Evolutionary conservation across 2,797 vertebrate genomes (phyloP), one percentile per base, ranked within the genome.

Genomic region (Lagorchestes hirsutus): DNA sequence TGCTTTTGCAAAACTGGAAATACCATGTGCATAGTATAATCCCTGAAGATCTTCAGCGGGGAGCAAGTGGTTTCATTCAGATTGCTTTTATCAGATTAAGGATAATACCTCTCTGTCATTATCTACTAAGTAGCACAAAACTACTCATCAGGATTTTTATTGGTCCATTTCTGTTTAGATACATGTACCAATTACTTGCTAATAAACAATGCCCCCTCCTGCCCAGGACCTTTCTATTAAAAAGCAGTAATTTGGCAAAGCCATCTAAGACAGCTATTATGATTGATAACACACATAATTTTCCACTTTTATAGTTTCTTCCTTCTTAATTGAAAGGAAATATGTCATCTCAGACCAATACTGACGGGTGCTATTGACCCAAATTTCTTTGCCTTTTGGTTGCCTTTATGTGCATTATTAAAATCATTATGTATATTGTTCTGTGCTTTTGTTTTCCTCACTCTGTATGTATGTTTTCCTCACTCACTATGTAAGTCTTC

Each of bases 11-110:
- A 54, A 96, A 22, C 96, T 98, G 56, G 95, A 96, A 10, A 0
- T 95, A 91, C 56, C 92, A 31, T 99, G 98, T 94, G 90, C n/a
- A 5, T 98, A 98, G 90, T 29, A 56, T 55, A 96, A 90, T 67
- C 27, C 50, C 90, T 0, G 13, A 52, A 95, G 55, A 90, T 92
- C 31, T 62, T 91, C 56, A 82, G n/a, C 13, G 16, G 87, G 29
- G 4, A 29, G 29, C 22, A 52, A 91, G 22, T 93, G 90, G 22
- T 50, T 22, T n/a, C 14, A 40, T 74, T n/a, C 34, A n/a, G 67
- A 46, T 22, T 74, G n/a, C 16, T 40, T 6, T 74, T 40, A 74
- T 40, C n/a, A 18, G 16, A n/a, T 14, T 74, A 40, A 74, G n/a
- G 10, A 40, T 40, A 40, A 40, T 74, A 74, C 34, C 5, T 74